phyloP scores from a whole-genome alignment of 2,888 invertebrate species.

The Calliphora vomitoria region DNA sequence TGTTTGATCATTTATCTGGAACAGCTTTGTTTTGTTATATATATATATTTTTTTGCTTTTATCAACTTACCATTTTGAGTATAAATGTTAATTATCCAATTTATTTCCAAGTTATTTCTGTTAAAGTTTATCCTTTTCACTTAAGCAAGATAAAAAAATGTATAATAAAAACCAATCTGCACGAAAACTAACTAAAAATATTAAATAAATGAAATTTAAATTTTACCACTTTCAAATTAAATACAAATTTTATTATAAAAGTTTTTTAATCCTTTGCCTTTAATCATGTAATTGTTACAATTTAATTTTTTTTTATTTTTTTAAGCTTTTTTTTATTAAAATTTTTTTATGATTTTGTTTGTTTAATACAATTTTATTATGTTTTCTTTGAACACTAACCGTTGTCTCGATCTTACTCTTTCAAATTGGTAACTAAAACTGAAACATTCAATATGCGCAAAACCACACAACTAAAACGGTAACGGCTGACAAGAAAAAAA shows the following conservation, averaged over 20 bases:
- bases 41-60: neutral
- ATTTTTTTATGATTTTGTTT: constrained; percentile 13
- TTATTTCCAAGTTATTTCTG: constrained; percentile 29
- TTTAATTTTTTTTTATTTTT: neutral
- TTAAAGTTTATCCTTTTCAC: constrained; percentile 50
- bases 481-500: constrained; percentile 61
- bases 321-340: constrained; percentile 32
- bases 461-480: constrained; percentile 73
- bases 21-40: too few relatives aligned
- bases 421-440: constrained; percentile 74
- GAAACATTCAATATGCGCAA: constrained; percentile 70
- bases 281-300: constrained; percentile 21
- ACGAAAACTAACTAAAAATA: constrained; percentile 47
- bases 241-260: neutral
- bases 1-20: too few relatives aligned
- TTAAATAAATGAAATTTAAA: neutral
- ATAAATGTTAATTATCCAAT: constrained; percentile 46
- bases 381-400: constrained; percentile 60
- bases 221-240: neutral
- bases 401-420: constrained; percentile 73
- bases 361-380: neutral
- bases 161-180: constrained; percentile 44
- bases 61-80: constrained; percentile 51
- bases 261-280: constrained; percentile 19
- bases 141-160: constrained; percentile 35